These are phyloP conservation scores for Manis javanica DNA, from an alignment of 2,797 vertebrate species.

Conservation along the genomic window DNA sequence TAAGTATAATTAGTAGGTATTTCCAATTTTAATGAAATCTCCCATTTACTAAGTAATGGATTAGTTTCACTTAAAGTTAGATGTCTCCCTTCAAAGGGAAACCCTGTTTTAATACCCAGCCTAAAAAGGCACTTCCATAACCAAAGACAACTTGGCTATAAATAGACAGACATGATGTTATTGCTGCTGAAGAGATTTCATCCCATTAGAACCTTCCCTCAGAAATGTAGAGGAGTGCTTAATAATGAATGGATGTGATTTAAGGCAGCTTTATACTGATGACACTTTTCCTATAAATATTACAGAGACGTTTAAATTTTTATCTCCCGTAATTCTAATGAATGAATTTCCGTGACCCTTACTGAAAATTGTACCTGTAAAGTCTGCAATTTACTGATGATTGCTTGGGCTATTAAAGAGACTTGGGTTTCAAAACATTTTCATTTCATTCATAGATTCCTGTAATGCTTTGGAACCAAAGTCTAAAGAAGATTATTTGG, in stretches of 20 bases:
- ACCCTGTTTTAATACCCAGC: slow-evolving; percentile 90
- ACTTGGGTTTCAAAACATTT: slow-evolving; percentile 76
- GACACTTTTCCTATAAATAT: slow-evolving; percentile 89
- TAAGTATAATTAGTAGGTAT: slow-evolving; percentile 64
- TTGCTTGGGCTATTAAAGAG: slow-evolving; percentile 72
- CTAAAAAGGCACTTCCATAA: slow-evolving; percentile 92
- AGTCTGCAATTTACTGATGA: slow-evolving; percentile 80
- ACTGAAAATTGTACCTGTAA: slow-evolving; percentile 86
- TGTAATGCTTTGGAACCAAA: slow-evolving; percentile 67
- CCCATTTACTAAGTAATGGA: slow-evolving; percentile 78
- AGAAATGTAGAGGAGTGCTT: slow-evolving; percentile 89
- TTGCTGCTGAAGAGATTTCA: slow-evolving; percentile 91
- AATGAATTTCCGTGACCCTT: slow-evolving; percentile 87
- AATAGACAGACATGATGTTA: slow-evolving; percentile 94
- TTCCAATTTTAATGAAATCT: slow-evolving; percentile 63
- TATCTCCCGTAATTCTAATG: slow-evolving; percentile 88
- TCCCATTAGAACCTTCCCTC: slow-evolving; percentile 88
- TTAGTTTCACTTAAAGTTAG: slow-evolving; percentile 81
- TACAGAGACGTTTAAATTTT: slow-evolving; percentile 86
- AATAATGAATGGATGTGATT: slow-evolving; percentile 91
- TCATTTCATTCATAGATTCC: slow-evolving; percentile 76
- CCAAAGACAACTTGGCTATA: slow-evolving; percentile 93
- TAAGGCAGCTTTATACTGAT: slow-evolving; percentile 86
- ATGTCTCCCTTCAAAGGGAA: slow-evolving; percentile 79
- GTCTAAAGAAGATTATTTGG: slow-evolving; percentile 53